Percentiles rank a stretch among this genome's conserved stretches.
Conservation (phyloP, 1,140 invertebrate genomes). For the fruit fly (Drosophila melanogaster) region DNA sequence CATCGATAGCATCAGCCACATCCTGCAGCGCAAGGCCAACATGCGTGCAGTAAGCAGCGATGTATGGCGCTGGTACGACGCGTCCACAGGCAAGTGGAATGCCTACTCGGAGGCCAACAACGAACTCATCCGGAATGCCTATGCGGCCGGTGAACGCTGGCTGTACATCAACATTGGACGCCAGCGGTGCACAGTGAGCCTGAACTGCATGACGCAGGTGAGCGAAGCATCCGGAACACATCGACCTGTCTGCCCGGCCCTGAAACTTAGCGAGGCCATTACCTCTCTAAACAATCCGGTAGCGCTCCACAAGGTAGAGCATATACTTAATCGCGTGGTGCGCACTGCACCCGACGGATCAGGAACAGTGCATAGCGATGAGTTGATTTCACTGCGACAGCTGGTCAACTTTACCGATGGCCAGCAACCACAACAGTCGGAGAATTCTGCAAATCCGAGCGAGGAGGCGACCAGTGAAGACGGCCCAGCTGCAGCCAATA, state of each 20-base stretch:
- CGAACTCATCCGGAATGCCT: slow-evolving; percentile 93
- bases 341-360: slow-evolving; percentile 48
- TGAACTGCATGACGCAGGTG: slow-evolving; percentile 93
- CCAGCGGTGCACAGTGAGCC: slow-evolving; percentile 92
- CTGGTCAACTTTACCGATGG: slow-evolving; percentile 60
- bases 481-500: not conserved
- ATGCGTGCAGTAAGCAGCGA: slow-evolving; percentile 89
- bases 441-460: not conserved
- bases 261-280: slow-evolving; percentile 84
- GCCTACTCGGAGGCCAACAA: slow-evolving; percentile 91
- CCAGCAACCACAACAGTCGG: not conserved
- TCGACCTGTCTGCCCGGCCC: slow-evolving; percentile 91
- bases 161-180: slow-evolving; percentile 91
- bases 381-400: slow-evolving; percentile 49
- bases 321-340: slow-evolving; percentile 55
- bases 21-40: slow-evolving; percentile 89
- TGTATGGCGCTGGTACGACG: slow-evolving; percentile 95
- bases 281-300: slow-evolving; percentile 39
- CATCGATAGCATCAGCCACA: slow-evolving; percentile 91
- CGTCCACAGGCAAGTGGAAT: slow-evolving; percentile 92
- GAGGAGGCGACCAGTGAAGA: not conserved
- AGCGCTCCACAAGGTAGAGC: slow-evolving; percentile 40
- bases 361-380: slow-evolving; percentile 49
- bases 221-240: slow-evolving; percentile 93
- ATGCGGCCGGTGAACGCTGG: slow-evolving; percentile 90